Base-by-base conservation (phyloP, 2,113 vertebrate genomes). In the Limanda limanda region DNA sequence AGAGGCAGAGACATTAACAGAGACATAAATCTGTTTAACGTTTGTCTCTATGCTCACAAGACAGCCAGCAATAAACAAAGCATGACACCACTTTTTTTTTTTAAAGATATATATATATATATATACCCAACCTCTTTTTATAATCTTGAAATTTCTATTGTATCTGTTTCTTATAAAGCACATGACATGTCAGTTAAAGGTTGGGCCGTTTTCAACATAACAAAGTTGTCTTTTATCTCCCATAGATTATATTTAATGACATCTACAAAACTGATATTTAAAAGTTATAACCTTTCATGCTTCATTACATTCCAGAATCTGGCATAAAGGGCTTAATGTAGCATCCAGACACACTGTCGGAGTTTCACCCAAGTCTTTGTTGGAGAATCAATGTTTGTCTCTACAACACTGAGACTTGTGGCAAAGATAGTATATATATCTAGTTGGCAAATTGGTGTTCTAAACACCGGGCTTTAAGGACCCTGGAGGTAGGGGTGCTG, bases 241-340 rank as follows among this genome's bases (percentile, higher is more conserved):
- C 62, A 69, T 52, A 65, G n/a, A 21, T 79, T 54, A 6, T 57
- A 54, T 68, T 48, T 42, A 71, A 64, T 27, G 5, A 59, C 3
- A 23, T 78, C 72, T 71, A 74, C 70, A 68, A 71, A 82, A 76
- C 10, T 2, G 37, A 71, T 67, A 67, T 82, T 71, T 74, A 18
- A 71, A 31, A 71, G 72, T 57, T 79, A 20, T 77, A 74, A 78
- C 71, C 70, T 74, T 82, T 59, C 79, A 82, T 86, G 84, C 85
- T 92, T 92, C 85, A 90, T 86, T 87, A 93, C 90, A 92, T 93
- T 92, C 92, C 92, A 84, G 77, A 86, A 85, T 88, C 75, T 81
- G 86, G 73, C 85, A 85, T 68, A 92, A 51, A 93, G 91, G 92
- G 93, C 91, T 92, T 89, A 84, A 92, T 83, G 88, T 91, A 92